Base-by-base conservation (phyloP, 2,888 invertebrate species). In the Lasioglossum marginatum region DNA sequence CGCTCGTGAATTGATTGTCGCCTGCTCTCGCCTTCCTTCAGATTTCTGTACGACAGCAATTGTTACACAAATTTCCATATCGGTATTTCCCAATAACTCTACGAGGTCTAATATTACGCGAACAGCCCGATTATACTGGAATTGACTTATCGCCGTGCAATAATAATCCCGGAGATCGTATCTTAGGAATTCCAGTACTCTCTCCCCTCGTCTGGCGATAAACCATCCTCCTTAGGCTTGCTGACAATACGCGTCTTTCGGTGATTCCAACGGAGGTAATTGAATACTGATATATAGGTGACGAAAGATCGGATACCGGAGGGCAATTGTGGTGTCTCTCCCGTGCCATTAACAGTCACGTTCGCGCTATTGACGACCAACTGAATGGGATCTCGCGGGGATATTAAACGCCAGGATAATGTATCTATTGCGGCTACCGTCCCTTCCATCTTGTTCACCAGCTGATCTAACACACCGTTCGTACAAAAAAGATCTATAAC, bases 201-300 rank as follows among this genome's bases (percentile, higher is more conserved):
- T 68, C 52, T 34, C 90, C 90, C 90, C 74, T 79, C 66, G 31
- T 19, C 19, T 34, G 23, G 31, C 74, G 88, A 91, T 92, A 92
- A 92, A 91, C 91, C 89, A 91, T 89, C 68, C 68, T 91, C 88
- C 90, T 89, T 87, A 87, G 70, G 88, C 88, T 85, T 86, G 81
- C 77, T 80, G 83, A 84, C 84, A 87, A 85, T 90, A 87, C 87
- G 83, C 82, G 89, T 87, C 90, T 84, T 87, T 89, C 85, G 88
- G 91, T 89, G 90, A 88, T 89, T 90, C 88, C 78, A 86, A 86
- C 82, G 81, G 88, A 84, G 85, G 91, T 93, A 93, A 93, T 93
- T 93, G 93, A 93, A 93, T 93, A 92, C 93, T 93, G 93, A 92
- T 93, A 92, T 92, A 92, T 91, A 89, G 89, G 90, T 89, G 91